phyloP scores from a whole-genome alignment of 2,113 vertebrate genomes.

The Lampris incognitus region DNA sequence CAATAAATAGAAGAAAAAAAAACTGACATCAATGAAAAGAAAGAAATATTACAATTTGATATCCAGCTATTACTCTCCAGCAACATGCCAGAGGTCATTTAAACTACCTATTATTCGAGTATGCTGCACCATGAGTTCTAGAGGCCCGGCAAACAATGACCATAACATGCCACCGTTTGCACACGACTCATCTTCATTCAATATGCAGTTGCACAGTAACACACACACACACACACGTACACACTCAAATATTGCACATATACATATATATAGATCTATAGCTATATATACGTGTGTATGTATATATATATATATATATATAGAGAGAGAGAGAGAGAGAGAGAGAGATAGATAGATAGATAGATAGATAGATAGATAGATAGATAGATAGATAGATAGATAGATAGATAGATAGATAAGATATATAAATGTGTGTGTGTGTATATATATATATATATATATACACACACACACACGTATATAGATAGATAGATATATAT shows the following conservation, averaged over 20 bases:
- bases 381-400: no score
- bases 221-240: slow-evolving; percentile 29
- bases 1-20: neutral
- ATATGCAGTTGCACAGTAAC: slow-evolving; percentile 24
- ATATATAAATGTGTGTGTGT: no score
- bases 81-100: slow-evolving; percentile 42
- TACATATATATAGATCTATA: no score
- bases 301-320: no score
- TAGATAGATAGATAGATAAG: no score
- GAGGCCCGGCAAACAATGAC: slow-evolving; percentile 42
- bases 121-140: slow-evolving; percentile 38
- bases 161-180: slow-evolving; percentile 51
- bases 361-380: no score
- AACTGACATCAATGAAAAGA: slow-evolving; percentile 35
- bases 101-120: slow-evolving; percentile 38
- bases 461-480: no score
- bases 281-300: no score
- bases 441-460: no score
- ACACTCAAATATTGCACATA: neutral
- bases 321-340: no score
- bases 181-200: slow-evolving; percentile 41
- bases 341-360: no score
- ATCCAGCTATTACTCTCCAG: slow-evolving; percentile 38
- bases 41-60: slow-evolving; percentile 32
- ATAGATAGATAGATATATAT: no score